Conservation (phyloP, 2,113 vertebrate species). For the Equus przewalskii region DNA sequence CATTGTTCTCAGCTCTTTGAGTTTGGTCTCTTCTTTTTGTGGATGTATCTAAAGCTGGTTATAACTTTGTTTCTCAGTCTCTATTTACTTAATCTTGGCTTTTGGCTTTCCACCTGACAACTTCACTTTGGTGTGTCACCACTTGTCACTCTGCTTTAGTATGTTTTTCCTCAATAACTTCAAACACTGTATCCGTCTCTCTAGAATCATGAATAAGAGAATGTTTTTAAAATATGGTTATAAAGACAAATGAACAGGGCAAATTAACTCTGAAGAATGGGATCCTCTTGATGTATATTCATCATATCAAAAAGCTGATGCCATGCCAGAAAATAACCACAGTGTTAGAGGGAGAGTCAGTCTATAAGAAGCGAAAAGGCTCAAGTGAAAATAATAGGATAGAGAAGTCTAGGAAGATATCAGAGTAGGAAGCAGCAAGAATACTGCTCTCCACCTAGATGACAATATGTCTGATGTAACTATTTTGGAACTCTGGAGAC, state of each 20-base stretch:
- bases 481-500: neutral
- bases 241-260: slow-evolving; percentile 14
- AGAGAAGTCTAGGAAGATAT: neutral
- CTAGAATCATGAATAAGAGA: neutral
- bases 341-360: neutral
- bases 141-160: slow-evolving; percentile 55
- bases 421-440: neutral
- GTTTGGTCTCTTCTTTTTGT: slow-evolving; percentile 38
- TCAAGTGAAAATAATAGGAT: neutral
- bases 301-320: slow-evolving; percentile 21
- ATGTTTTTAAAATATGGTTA: slow-evolving; percentile 26
- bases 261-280: slow-evolving; percentile 33
- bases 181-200: slow-evolving; percentile 13
- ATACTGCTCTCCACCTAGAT: neutral
- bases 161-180: slow-evolving; percentile 65
- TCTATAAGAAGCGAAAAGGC: neutral
- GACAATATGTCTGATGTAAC: neutral
- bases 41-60: slow-evolving; percentile 14
- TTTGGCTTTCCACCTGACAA: slow-evolving; percentile 47
- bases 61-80: slow-evolving; percentile 49
- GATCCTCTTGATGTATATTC: slow-evolving; percentile 11
- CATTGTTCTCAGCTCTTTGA: slow-evolving; percentile 68
- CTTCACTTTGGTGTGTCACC: slow-evolving; percentile 28
- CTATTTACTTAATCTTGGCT: slow-evolving; percentile 57
- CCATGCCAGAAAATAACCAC: neutral